Evolutionary conservation across 2,797 vertebrate species (phyloP).

Genomic region (Sebastes vulpes): DNA sequence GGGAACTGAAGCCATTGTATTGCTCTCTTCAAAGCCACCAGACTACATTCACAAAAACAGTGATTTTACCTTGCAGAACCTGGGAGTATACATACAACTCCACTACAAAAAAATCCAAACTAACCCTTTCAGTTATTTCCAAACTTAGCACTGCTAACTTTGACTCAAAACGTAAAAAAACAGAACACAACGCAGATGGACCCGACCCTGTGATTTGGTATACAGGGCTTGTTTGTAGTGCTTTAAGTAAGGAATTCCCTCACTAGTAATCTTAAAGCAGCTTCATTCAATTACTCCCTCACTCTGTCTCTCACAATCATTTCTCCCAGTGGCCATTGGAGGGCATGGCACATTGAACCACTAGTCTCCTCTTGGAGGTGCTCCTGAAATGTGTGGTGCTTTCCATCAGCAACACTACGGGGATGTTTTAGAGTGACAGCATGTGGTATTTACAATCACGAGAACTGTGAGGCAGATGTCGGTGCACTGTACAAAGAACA

Average conservation of each 20-base stretch:
- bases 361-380: neutral
- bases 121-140: too few relatives aligned
- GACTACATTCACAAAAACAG: too few relatives aligned
- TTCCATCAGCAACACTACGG: neutral
- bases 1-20: too few relatives aligned
- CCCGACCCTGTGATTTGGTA: neutral
- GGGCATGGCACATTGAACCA: neutral
- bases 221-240: neutral
- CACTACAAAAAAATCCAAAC: too few relatives aligned
- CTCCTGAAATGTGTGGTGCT: neutral
- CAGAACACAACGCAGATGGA: too few relatives aligned
- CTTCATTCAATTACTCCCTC: neutral
- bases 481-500: neutral
- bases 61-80: too few relatives aligned
- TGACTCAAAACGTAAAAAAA: too few relatives aligned
- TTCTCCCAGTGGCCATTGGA: constrained; percentile 1
- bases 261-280: neutral
- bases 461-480: neutral
- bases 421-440: neutral
- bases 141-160: too few relatives aligned
- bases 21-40: too few relatives aligned
- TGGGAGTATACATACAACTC: too few relatives aligned
- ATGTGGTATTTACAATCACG: neutral
- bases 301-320: neutral
- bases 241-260: neutral